Percentiles rank a stretch among this genome's conserved stretches.
Conservation (phyloP, 2,888 invertebrate species). For the Noctua fimbriata region DNA sequence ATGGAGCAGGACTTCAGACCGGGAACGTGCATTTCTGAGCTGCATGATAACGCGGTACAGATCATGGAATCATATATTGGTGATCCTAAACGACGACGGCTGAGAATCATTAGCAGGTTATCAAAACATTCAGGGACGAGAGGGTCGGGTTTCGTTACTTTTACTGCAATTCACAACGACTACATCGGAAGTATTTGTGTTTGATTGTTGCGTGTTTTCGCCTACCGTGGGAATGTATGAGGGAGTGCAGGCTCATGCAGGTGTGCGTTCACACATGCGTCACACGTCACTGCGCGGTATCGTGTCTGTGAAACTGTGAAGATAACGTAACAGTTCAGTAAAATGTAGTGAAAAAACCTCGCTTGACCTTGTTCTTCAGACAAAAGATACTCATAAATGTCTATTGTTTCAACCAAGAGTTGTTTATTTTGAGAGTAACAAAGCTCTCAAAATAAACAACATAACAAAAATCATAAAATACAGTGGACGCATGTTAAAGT, state of each 20-base stretch:
- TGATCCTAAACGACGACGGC: not conserved
- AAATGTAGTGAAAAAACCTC: not conserved
- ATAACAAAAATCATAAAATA: not conserved
- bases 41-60: not conserved
- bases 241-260: not conserved
- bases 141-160: not conserved
- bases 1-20: not conserved
- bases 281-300: not conserved
- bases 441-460: not conserved
- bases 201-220: slow-evolving; percentile 7
- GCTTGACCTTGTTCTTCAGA: not conserved
- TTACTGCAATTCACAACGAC: not conserved
- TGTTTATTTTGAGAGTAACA: slow-evolving; percentile 11
- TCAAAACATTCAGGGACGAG: too few relatives aligned
- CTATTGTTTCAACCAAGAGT: not conserved
- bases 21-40: not conserved
- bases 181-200: slow-evolving; percentile 9
- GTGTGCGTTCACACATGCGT: not conserved
- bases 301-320: slow-evolving; percentile 9
- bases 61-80: not conserved
- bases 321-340: not conserved
- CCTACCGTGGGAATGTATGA: slow-evolving; percentile 37
- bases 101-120: not conserved
- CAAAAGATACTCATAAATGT: not conserved
- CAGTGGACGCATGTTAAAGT: not conserved